Evolutionary conservation across 2,888 invertebrate species (phyloP).

Genomic region (Endomychus coccineus): DNA sequence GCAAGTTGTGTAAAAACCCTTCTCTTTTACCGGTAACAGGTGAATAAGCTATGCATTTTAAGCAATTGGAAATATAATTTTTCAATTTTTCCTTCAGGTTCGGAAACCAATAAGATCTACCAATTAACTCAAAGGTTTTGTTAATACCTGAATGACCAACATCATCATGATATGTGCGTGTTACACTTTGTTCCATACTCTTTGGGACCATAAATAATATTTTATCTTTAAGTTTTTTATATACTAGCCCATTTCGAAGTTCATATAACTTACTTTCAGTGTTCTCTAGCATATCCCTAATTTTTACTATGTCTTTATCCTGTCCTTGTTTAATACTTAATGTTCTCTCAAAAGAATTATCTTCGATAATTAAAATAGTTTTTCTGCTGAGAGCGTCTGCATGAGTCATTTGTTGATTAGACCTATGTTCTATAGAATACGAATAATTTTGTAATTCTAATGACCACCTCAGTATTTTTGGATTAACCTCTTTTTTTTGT

Average conservation of each 20-base stretch:
- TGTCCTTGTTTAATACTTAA: slow-evolving; percentile 16
- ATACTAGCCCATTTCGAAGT: slow-evolving; percentile 12
- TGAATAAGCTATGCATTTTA: slow-evolving; percentile 27
- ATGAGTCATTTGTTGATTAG: slow-evolving; percentile 24
- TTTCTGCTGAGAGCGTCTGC: slow-evolving; percentile 26
- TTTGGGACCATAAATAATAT: slow-evolving; percentile 14
- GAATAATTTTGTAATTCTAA: slow-evolving; percentile 23
- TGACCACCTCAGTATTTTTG: slow-evolving; percentile 27
- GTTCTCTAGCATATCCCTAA: slow-evolving; percentile 16
- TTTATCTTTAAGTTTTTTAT: slow-evolving; percentile 10
- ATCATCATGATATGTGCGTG: slow-evolving; percentile 26
- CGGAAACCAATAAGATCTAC: slow-evolving; percentile 30
- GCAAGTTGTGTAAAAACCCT: slow-evolving; percentile 26
- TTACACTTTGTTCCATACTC: slow-evolving; percentile 20
- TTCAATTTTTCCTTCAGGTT: slow-evolving; percentile 24
- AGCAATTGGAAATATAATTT: slow-evolving; percentile 24
- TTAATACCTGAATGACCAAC: slow-evolving; percentile 30
- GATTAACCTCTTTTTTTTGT: slow-evolving; percentile 28
- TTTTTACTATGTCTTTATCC: slow-evolving; percentile 17
- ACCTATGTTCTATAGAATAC: slow-evolving; percentile 24
- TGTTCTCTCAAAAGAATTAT: slow-evolving; percentile 16
- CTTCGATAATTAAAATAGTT: slow-evolving; percentile 16
- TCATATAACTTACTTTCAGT: slow-evolving; percentile 10
- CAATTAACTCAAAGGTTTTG: slow-evolving; percentile 25
- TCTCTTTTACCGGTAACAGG: slow-evolving; percentile 21